Evolutionary conservation across 2,888 invertebrate species (phyloP), one percentile per base, ranked within the genome.

Genomic region (Andrena trimmerana): DNA sequence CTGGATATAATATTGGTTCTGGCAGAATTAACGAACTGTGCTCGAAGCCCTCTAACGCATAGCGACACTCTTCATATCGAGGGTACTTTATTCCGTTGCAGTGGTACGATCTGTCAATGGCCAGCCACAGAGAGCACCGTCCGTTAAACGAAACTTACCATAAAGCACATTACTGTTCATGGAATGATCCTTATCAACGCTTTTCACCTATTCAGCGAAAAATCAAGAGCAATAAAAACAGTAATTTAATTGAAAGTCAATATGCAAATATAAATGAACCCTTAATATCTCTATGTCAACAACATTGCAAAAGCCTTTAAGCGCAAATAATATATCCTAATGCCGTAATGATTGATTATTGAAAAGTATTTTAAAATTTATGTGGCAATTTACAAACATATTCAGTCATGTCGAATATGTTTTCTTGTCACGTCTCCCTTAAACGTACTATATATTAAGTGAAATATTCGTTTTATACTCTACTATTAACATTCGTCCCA

Each of bases 21-120:
- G 42, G 5, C 13, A 16, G 16, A 42, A 5, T 42, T 42, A 62
- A 50, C 10, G 29, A 29, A 57, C 16, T 42, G 20, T 48, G 42
- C 57, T 48, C 7, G 13, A 24, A 52, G 8, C 29, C 29, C 57
- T 73, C 54, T 73, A 29, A 42, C 57, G 29, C 42, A 57, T 31
- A 42, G 62, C 60, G 36, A 50, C 36, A 52, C 69, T 62, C 27
- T 62, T 69, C 42, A 10, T n/a, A 10, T 31, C 16, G 10, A 78
- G 60, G 20, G 48, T 52, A 7, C 69, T 75, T 52, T 52, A 8
- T 69, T 67, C 10, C 33, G 1, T 24, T 27, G 8, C 66, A 67
- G 66, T 74, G 31, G 36, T 78, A 48, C 3, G 29, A 36, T 5
- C 29, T n/a, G 50, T 59, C 36, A 67, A 29, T 78, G 36, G 31